Base-by-base conservation (phyloP, 2,113 vertebrate species). In the Hypanus sabinus region DNA sequence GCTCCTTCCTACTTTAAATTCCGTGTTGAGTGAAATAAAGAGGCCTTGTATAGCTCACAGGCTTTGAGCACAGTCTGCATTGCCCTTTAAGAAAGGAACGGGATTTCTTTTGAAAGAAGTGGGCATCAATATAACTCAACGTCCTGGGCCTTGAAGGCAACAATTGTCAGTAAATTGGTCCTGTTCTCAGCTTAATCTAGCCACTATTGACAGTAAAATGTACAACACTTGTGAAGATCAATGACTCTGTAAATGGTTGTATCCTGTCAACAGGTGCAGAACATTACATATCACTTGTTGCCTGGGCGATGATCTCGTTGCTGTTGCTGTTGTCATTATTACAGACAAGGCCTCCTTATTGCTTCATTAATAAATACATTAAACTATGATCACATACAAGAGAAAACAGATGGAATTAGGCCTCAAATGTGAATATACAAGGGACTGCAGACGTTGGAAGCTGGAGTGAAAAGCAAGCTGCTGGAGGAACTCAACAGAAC, bases 231-330 rank as follows among this genome's bases (percentile, higher is more conserved):
- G 38, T 62, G 57, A 22, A 57, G 27, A 94, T 94, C 87, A 92
- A 94, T 60, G 87, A 76, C 46, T 79, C 60, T 22, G 9, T 92
- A 71, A 36, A 73, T 8, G 70, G 38, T 36, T 88, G 81, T 95
- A 94, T 94, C 94, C 94, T 94, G 94, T 0, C 0, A 91, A 94
- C 94, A 94, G 94, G 94, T 95, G 62, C 70, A 94, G 96, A 96
- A 96, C 95, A 95, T 96, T 95, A 95, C 96, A 95, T 96, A 94
- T 95, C 95, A 95, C 95, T 94, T 95, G 97, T 98, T 98, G 97
- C 97, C 96, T 97, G 95, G 96, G 98, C 96, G 96, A 97, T 96
- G 94, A 93, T 94, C 95, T 95, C 94, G 95, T 96, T 96, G 95
- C 96, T 96, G 96, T 95, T 96, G 95, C 95, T 93, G 94, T 95